Evolutionary conservation across 2,113 vertebrate species (phyloP).

Genomic region (Lamprotornis superbus): DNA sequence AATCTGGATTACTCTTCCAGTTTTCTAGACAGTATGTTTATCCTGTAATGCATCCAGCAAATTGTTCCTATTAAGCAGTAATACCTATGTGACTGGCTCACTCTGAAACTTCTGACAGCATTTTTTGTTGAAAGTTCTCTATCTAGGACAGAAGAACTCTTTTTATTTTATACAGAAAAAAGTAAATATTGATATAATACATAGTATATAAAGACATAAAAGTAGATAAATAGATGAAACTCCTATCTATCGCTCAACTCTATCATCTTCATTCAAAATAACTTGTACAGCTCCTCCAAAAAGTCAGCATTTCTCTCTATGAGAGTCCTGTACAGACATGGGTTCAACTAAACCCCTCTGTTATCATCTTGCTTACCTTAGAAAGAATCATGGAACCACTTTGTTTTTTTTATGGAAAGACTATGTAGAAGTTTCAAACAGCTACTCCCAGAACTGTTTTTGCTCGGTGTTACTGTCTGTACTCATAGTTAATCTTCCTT

Average conservation of each 20-base stretch:
- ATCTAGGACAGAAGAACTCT: background rate
- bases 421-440: background rate
- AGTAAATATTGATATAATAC: background rate
- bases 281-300: background rate
- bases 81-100: background rate
- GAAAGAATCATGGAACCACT: background rate
- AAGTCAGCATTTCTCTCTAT: background rate
- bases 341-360: background rate
- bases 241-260: background rate
- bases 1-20: background rate
- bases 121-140: background rate
- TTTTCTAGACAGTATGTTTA: background rate
- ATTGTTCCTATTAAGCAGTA: background rate
- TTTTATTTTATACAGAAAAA: background rate
- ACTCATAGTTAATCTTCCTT: background rate
- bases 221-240: background rate
- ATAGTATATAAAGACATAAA: background rate
- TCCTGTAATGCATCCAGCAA: background rate
- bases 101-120: background rate
- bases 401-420: background rate
- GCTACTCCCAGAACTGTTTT: background rate
- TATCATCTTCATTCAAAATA: background rate
- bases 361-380: background rate
- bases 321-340: background rate
- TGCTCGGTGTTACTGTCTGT: background rate